Percentiles rank a stretch among this genome's conserved stretches.
These are phyloP conservation scores for Hylomyscus alleni DNA, from an alignment of 2,797 vertebrate species.

Conservation along the genomic window DNA sequence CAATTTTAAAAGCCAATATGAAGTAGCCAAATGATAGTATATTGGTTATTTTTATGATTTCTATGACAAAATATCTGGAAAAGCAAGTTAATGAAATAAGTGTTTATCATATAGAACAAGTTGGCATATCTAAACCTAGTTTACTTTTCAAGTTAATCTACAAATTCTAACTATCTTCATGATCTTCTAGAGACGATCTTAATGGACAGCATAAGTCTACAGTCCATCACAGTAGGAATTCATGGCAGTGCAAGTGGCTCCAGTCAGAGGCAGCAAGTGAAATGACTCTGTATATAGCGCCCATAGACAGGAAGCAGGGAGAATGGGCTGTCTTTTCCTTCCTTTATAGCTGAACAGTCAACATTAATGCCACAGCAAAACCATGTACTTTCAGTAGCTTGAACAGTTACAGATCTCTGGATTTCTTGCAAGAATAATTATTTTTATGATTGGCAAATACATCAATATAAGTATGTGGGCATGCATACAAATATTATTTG, in stretches of 20 bases:
- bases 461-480: background rate
- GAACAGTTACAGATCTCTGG: background rate
- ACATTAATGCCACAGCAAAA: background rate
- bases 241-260: background rate
- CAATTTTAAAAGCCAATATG: background rate
- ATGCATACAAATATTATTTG: background rate
- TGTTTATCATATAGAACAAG: too few relatives aligned
- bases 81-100: background rate
- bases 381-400: background rate
- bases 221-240: background rate
- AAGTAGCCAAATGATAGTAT: background rate
- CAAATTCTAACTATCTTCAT: too few relatives aligned
- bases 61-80: background rate
- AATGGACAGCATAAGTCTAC: background rate
- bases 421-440: background rate
- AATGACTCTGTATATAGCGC: background rate
- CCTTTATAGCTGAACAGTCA: background rate
- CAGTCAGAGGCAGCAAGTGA: background rate
- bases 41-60: background rate
- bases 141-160: too few relatives aligned
- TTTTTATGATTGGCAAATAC: background rate
- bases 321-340: background rate
- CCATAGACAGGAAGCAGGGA: background rate
- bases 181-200: background rate
- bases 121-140: too few relatives aligned